Base-by-base conservation (phyloP, 2,888 invertebrate genomes). In the Plagodis dolabraria region DNA sequence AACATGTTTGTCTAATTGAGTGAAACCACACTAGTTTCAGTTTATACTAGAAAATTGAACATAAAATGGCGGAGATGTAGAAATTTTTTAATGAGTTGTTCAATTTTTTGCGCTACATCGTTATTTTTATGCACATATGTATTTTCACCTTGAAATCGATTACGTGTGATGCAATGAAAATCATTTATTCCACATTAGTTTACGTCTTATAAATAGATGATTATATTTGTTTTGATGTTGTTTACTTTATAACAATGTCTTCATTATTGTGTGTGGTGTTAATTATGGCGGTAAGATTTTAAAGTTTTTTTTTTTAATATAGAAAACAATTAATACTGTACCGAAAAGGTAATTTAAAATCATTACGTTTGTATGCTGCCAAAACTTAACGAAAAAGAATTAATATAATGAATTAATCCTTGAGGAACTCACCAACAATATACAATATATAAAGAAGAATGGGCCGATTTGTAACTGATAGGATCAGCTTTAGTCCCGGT, bases 91-190 rank as follows among this genome's bases (percentile, higher is more conserved):
- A 22, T 22, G 22, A 9, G 36, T 4, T 8, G 9, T 36, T 36
- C 0, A 40, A 7, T 40, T 40, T 5, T 47, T 11, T 45, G 0
- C 22, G 33, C 45, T 22, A 40, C 47, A 22, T 33, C 4, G 10
- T 48, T 48, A 48, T 48, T 48, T 48, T 48, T 22, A 38, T 38
- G 22, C 36, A 22, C 1, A 12, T 22, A 38, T 7, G 10, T 6
- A 9, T 45, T 33, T n/a, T 34, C 10, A 10, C 50, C 34, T 7
- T 43, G 34, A 50, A 50, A 50, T 43, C 34, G 43, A 43, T 50
- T 50, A 33, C n/a, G 5, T n/a, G 49, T 49, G 38, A 12, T 10
- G 49, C 40, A 40, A n/a, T 40, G n/a, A 42, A 33, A 40, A 9
- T 22, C 22, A 22, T 40, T 10, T 40, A 10, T 40, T 40, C 40